phyloP scores from a whole-genome alignment of 1,140 invertebrate species.

The Drosophila watanabei region DNA sequence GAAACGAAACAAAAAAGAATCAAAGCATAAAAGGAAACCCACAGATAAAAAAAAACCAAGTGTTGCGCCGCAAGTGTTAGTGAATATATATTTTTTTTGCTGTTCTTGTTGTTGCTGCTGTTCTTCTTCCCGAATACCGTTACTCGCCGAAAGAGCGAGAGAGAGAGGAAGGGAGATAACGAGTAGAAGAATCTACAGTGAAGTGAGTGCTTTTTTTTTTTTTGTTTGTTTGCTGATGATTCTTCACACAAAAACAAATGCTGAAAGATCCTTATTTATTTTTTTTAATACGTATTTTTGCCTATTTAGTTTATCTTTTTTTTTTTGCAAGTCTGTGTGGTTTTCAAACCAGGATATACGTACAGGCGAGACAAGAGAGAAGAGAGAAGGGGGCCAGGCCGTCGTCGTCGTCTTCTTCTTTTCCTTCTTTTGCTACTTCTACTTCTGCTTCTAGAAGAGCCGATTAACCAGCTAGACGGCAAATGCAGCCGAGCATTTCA shows the following conservation, averaged over 20 bases:
- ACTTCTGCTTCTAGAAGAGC: constrained; percentile 39
- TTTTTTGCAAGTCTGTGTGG: neutral
- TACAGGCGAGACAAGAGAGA: neutral
- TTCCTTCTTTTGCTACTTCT: constrained; percentile 13
- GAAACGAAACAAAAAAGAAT: constrained; percentile 17
- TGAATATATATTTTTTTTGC: constrained; percentile 54
- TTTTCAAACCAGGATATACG: constrained; percentile 5
- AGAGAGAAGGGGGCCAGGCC: neutral
- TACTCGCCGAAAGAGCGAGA: constrained; percentile 45
- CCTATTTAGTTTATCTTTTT: neutral
- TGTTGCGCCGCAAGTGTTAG: constrained; percentile 57
- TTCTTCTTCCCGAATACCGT: constrained; percentile 63
- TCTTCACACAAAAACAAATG: neutral
- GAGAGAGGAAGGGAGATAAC: constrained; percentile 9
- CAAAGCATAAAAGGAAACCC: constrained; percentile 9
- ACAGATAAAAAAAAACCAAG: constrained; percentile 19
- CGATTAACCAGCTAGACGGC: constrained; percentile 70
- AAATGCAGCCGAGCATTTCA: constrained; percentile 73
- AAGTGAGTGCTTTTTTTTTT: constrained; percentile 74
- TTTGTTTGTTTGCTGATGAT: constrained; percentile 5
- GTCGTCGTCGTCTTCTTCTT: neutral
- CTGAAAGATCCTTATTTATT: neutral
- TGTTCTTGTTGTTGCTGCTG: constrained; percentile 56
- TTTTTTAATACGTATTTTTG: too few relatives aligned
- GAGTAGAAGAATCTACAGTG: constrained; percentile 51